These are phyloP conservation scores for Adelognathus sp. DNA, from an alignment of 2,888 invertebrate species.

Conservation along the genomic window DNA sequence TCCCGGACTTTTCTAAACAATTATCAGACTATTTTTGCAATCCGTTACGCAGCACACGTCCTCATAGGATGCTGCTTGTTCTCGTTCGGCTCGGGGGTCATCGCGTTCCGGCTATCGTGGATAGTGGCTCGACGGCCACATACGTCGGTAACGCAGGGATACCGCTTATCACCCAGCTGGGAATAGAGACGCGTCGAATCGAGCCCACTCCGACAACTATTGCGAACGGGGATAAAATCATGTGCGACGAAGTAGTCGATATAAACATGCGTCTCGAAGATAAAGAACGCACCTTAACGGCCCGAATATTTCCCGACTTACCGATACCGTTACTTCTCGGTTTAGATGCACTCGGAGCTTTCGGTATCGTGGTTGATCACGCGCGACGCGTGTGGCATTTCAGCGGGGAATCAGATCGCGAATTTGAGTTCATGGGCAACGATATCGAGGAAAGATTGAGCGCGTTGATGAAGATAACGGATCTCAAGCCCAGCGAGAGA, in stretches of 20 bases:
- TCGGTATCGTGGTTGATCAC: background rate
- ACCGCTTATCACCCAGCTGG: background rate
- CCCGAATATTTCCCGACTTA: background rate
- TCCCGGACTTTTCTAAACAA: no score
- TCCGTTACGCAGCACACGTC: no score
- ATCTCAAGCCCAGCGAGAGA: background rate
- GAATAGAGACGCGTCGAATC: background rate
- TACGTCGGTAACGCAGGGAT: background rate
- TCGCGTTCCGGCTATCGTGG: background rate
- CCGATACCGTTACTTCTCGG: constrained; percentile 6
- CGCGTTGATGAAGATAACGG: background rate
- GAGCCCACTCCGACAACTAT: background rate
- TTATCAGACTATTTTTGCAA: no score
- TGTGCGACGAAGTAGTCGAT: background rate
- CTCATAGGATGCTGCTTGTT: background rate
- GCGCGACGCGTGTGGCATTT: background rate
- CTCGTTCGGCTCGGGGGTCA: background rate
- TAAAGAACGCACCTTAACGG: background rate
- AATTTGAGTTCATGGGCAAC: background rate
- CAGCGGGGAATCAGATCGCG: background rate
- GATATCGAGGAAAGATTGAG: no score
- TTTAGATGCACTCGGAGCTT: background rate
- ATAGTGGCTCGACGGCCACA: background rate
- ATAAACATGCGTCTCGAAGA: constrained; percentile 19
- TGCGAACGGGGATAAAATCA: background rate